A percentile compares a stretch with the other conserved stretches of the same genome.
Conservation (phyloP, 1,140 invertebrate species). For the Drosophila hydei region DNA sequence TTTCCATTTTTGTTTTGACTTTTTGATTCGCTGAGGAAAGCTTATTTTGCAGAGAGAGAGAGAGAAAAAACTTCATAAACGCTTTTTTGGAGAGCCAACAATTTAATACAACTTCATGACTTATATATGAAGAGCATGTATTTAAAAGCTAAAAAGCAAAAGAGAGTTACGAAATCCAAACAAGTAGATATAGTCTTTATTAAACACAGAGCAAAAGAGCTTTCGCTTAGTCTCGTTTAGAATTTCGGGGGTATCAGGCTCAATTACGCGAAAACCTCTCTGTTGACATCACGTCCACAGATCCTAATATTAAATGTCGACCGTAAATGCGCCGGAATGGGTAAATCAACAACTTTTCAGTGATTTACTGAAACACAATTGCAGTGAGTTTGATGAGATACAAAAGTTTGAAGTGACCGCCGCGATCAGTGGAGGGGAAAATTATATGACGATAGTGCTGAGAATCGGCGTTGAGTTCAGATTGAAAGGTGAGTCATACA, state of each 20-base stretch:
- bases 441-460: slow-evolving; percentile 69
- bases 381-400: slow-evolving; percentile 68
- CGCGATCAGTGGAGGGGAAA: slow-evolving; percentile 65
- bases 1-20: slow-evolving; percentile 82
- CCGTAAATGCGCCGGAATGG: slow-evolving; percentile 73
- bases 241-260: slow-evolving; percentile 6
- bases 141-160: too few species aligned
- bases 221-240: slow-evolving; percentile 31
- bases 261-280: not conserved
- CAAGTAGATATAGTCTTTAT: not conserved
- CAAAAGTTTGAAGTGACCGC: slow-evolving; percentile 44
- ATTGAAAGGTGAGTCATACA: slow-evolving; percentile 54
- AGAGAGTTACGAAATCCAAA: too few species aligned
- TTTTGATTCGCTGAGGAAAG: slow-evolving; percentile 80
- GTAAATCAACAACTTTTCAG: slow-evolving; percentile 83
- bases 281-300: too few species aligned
- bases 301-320: slow-evolving; percentile 35
- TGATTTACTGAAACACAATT: slow-evolving; percentile 74
- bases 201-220: not conserved
- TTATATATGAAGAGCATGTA: too few species aligned
- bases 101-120: too few species aligned
- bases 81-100: not conserved
- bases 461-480: slow-evolving; percentile 56
- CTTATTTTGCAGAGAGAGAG: not conserved
- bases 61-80: not conserved